A percentile compares a stretch with the other conserved stretches of the same genome.
phyloP scores from a whole-genome alignment of 2,888 invertebrate species.

The Petrolisthes cinctipes region DNA sequence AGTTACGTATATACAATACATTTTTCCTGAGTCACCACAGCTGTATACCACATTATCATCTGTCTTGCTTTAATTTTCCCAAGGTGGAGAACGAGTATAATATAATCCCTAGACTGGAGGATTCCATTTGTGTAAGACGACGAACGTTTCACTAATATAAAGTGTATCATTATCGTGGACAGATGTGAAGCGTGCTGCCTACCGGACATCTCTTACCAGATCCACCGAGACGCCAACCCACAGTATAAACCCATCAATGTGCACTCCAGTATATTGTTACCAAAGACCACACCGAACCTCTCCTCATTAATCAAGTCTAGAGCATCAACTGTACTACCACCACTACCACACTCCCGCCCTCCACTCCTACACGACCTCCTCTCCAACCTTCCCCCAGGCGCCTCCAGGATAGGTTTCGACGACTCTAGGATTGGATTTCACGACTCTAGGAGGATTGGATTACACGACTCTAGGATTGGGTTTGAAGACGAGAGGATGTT shows the following conservation, averaged over 20 bases:
- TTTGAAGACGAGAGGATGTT: not conserved
- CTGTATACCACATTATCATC: no score
- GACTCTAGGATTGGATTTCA: no score
- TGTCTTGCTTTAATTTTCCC: no score
- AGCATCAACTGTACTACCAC: not conserved
- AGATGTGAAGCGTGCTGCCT: slow-evolving; percentile 30
- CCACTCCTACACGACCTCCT: slow-evolving; percentile 32
- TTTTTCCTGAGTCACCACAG: no score
- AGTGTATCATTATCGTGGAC: not conserved
- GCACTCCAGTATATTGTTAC: not conserved
- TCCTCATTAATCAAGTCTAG: not conserved
- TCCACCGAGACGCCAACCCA: not conserved
- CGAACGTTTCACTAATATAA: not conserved
- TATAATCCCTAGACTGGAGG: no score
- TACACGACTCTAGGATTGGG: not conserved
- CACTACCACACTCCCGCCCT: slow-evolving; percentile 18
- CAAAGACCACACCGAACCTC: not conserved
- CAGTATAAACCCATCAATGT: not conserved
- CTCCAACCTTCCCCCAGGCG: slow-evolving; percentile 45
- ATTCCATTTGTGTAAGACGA: no score
- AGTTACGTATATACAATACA: no score
- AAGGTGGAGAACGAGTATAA: no score
- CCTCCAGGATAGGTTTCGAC: slow-evolving; percentile 16
- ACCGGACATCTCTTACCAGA: slow-evolving; percentile 40
- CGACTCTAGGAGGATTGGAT: not conserved